Evolutionary conservation across 92 coral and sea anemone genomes (phyloP), one percentile per base, ranked within the genome.

Genomic region (Zoanthus solanderi): DNA sequence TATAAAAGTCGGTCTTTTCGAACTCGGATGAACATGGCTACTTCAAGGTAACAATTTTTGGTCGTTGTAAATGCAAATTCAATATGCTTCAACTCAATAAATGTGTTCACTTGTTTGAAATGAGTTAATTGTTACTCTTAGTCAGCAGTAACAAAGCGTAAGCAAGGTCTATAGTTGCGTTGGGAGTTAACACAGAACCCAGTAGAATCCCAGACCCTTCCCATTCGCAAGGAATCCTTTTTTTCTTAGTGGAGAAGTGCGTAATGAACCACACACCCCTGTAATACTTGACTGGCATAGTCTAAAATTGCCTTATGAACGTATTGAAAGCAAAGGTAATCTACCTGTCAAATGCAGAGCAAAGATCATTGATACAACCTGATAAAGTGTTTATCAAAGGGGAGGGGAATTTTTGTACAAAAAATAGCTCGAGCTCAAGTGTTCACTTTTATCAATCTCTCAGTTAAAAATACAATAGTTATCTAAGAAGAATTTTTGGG

Each of bases 41-140:
- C 48, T 66, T 46, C 63, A 81, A 81, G 85, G 85, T 81, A 81
- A 81, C 14, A 81, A 29, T 79, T 7, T 45, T 79, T 78, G 71
- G 54, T 80, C 74, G 65, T 53, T 81, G 57, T 66, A 60, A 67
- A 48, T 54, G 23, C 66, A 37, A 56, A 31, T n/a, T 54, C 30
- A 6, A 3, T 42, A 32, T 37, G 10, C 0, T 23, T 67, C 42
- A 31, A 53, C 46, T 67, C 75, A 81, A 81, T 81, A 81, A 81
- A 81, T 68, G 74, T 81, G 75, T 81, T 66, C 61, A 46, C 6
- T 30, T 81, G 45, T 42, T 34, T 61, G 84, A 53, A 53, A 58
- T 18, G 84, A 79, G 72, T 79, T 79, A 66, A 9, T 79, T 65
- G 61, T 79, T 79, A 61, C 72, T 78, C 48, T 54, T 63, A 63